Evolutionary conservation across 2,888 invertebrate genomes (phyloP).

Genomic region (Uloborus plumipes): DNA sequence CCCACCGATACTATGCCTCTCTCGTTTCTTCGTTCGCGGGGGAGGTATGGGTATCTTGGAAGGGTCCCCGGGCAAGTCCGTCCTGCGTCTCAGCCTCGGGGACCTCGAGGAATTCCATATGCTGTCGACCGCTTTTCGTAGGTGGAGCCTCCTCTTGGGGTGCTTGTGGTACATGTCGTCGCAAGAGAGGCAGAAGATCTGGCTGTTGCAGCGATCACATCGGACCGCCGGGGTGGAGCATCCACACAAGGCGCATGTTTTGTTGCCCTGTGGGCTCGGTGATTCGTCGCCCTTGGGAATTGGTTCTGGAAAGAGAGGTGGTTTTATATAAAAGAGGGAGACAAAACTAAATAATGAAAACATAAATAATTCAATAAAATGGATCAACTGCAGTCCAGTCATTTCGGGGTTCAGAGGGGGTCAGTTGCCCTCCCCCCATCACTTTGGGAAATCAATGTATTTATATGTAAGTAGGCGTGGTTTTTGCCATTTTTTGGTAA

Average conservation of each 20-base stretch:
- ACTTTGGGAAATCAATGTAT: too few species aligned
- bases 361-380: too few species aligned
- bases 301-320: slow-evolving; percentile 24
- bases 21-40: slow-evolving; percentile 74
- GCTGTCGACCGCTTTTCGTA: slow-evolving; percentile 77
- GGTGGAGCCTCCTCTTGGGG: slow-evolving; percentile 86
- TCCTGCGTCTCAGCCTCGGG: slow-evolving; percentile 37
- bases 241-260: slow-evolving; percentile 88
- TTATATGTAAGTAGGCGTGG: too few species aligned
- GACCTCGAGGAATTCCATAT: slow-evolving; percentile 36
- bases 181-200: slow-evolving; percentile 89
- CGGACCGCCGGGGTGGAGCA: slow-evolving; percentile 84
- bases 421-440: too few species aligned
- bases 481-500: too few species aligned
- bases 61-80: slow-evolving; percentile 63
- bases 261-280: slow-evolving; percentile 73
- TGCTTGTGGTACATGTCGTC: slow-evolving; percentile 96
- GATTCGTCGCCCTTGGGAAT: slow-evolving; percentile 41
- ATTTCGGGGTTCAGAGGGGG: too few species aligned
- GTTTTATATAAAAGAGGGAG: too few species aligned
- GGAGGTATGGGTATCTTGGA: slow-evolving; percentile 75
- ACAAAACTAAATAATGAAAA: too few species aligned
- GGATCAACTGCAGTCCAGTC: too few species aligned
- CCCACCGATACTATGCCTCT: slow-evolving; percentile 42
- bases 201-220: slow-evolving; percentile 85